Evolutionary conservation across 2,888 invertebrate species (phyloP), one percentile per base, ranked within the genome.

Genomic region (Polymixis lichenea): DNA sequence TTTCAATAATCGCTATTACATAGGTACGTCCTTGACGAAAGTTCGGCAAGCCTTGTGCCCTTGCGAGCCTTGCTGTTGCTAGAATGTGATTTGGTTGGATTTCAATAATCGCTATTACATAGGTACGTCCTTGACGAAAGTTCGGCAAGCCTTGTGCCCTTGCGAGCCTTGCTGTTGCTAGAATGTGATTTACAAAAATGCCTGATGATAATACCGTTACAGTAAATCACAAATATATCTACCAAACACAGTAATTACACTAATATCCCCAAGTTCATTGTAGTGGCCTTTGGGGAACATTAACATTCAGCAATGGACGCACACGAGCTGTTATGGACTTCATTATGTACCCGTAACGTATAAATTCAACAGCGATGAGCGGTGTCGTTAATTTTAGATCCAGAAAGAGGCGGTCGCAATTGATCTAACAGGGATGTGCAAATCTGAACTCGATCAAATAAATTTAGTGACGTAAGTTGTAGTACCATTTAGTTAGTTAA

Each of bases 401-500:
- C 53, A 43, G 56, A 51, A 67, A 65, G 60, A 69, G 32, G 28
- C 51, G n/a, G 15, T 60, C 32, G 43, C 49, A 49, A 75, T 65
- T 65, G 17, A 53, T 64, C 65, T 25, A 69, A 67, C 64, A 64
- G 71, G 70, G 62, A 80, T 80, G 68, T 77, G 60, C 62, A 64
- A 77, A 77, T 83, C 77, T 22, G n/a, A 49, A 72, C 28, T 65
- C 78, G 60, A 72, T 82, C 49, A 80, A 85, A 78, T 77, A n/a
- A 81, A 77, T 69, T 61, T 77, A 60, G 80, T 88, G 88, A 87
- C 87, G 87, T 86, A 87, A 87, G 87, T 87, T 90, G 88, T 88
- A 86, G 88, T 88, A 87, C 88, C 87, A 87, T 89, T 91, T 87
- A 87, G 86, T 88, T 87, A 89, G 88, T 89, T 89, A 89, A 89